Conservation (phyloP, 2,888 invertebrate species). For the Phlogophora meticulosa region DNA sequence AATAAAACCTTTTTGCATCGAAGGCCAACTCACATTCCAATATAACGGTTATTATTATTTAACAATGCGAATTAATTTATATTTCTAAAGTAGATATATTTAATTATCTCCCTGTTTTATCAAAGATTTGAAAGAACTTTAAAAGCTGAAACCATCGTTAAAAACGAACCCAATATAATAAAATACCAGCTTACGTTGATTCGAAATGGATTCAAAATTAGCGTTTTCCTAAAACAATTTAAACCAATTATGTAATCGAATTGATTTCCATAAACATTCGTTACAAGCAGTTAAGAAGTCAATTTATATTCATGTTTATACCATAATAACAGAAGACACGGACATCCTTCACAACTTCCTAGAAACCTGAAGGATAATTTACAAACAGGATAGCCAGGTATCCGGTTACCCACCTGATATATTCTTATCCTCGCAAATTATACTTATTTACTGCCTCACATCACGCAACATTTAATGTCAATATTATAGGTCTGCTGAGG, state of each 20-base stretch:
- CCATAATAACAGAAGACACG: slow-evolving; percentile 37
- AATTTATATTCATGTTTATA: slow-evolving; percentile 23
- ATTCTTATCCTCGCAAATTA: slow-evolving; percentile 64
- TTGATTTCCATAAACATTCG: background rate
- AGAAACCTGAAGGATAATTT: slow-evolving; percentile 72
- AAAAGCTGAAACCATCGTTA: slow-evolving; percentile 26
- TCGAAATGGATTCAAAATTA: background rate
- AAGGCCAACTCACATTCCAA: slow-evolving; percentile 46
- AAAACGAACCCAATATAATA: slow-evolving; percentile 20
- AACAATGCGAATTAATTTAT: slow-evolving; percentile 5
- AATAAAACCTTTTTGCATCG: slow-evolving; percentile 33
- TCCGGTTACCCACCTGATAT: slow-evolving; percentile 65
- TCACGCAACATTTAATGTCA: slow-evolving; percentile 60
- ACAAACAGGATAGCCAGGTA: slow-evolving; percentile 67
- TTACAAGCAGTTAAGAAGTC: slow-evolving; percentile 7
- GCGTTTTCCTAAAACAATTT: slow-evolving; percentile 11
- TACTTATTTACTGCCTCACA: slow-evolving; percentile 53
- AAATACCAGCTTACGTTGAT: slow-evolving; percentile 10
- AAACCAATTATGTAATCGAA: slow-evolving; percentile 15
- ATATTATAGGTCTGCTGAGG: slow-evolving; percentile 30
- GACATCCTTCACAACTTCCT: slow-evolving; percentile 69
- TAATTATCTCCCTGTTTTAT: background rate
- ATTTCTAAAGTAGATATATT: background rate
- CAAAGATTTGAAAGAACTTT: background rate
- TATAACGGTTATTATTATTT: slow-evolving; percentile 24